These are phyloP conservation scores for Oenanthe oenanthe DNA, from an alignment of 2,113 vertebrate species.

Conservation along the genomic window DNA sequence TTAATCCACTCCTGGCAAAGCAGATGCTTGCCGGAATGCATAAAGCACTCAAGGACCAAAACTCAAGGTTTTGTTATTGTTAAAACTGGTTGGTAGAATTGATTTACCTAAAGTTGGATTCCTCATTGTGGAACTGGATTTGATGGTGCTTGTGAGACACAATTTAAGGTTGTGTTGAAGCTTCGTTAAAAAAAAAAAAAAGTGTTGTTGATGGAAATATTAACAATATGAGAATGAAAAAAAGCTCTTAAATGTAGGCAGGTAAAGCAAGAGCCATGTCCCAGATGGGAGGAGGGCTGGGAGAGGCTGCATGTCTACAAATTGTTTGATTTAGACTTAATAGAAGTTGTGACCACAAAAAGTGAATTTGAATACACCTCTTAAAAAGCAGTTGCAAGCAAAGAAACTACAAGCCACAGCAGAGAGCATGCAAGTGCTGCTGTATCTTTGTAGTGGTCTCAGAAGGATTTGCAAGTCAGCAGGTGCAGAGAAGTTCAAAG, in stretches of 20 bases:
- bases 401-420: background rate
- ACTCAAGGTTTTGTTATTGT: background rate
- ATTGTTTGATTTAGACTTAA: background rate
- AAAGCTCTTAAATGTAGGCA: background rate
- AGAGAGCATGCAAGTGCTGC: background rate
- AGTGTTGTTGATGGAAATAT: background rate
- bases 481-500: background rate
- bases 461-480: background rate
- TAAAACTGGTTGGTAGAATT: background rate
- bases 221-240: background rate
- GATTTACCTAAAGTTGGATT: slow-evolving; percentile 8
- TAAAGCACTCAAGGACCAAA: background rate
- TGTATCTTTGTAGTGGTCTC: accelerated
- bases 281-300: background rate
- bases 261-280: background rate
- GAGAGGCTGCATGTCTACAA: background rate
- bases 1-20: slow-evolving; percentile 57
- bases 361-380: background rate
- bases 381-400: background rate
- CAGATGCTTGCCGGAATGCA: slow-evolving; percentile 39
- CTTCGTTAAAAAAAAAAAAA: background rate
- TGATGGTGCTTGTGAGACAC: background rate
- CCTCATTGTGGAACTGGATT: background rate
- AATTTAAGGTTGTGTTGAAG: background rate
- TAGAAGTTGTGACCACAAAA: background rate